Base-by-base conservation (phyloP, 2,888 invertebrate genomes). In the Ophonus ardosiacus region DNA sequence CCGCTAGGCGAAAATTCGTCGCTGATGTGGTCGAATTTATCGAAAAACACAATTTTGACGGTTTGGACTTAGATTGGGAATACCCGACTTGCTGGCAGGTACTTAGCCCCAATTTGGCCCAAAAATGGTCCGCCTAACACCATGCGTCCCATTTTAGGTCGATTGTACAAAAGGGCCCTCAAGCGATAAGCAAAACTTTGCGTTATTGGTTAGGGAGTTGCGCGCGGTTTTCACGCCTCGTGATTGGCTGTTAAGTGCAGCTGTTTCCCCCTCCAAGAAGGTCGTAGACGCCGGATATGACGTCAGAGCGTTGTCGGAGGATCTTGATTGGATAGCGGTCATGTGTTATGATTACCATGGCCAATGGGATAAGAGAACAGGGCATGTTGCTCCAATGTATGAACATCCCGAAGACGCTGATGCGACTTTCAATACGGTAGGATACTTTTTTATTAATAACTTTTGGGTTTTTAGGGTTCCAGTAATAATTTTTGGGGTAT, bases 301-400 rank as follows among this genome's bases (percentile, higher is more conserved):
- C 88, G 95, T 98, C 0, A 94, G 96, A 0, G 90, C 93, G 0
- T 89, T 98, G n/a, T 94, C 96, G 0, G 92, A 93, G 86, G 95
- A 97, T 89, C 93, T 98, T 86, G 97, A 97, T 90, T 97, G 97
- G 97, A 97, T 98, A 87, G 95, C 97, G 0, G 94, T 98, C 0
- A 98, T 98, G 97, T 94, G 96, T 0, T 98, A 98, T 89, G 98
- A 98, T 89, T 97, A 96, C 89, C 97, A 97, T 88, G 98, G 97
- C 0, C 97, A 97, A 89, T 97, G 97, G 97, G 97, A 97, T 89
- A 96, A 97, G 90, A 94, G 95, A 87, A 98, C 97, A 0, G 98
- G 97, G 0, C 98, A 98, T 89, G 95, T 97, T 2, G 96, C 98
- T 0, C 98, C 97, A 0, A 95, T 98, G 94, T 97, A 97, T 87